These are phyloP conservation scores for Bos javanicus DNA, from an alignment of 2,113 vertebrate genomes.

Conservation along the genomic window DNA sequence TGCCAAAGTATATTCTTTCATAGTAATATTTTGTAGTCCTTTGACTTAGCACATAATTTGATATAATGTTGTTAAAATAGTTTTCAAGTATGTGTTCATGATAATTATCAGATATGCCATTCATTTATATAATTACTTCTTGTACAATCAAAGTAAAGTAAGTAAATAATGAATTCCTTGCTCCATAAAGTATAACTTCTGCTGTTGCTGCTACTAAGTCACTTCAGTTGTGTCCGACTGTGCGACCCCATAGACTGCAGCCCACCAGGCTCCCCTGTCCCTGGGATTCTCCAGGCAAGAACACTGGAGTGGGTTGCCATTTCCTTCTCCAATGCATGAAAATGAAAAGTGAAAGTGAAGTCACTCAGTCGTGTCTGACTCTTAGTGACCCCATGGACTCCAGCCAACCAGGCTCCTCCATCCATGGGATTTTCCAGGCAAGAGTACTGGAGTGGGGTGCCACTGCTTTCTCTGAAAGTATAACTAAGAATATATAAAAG, in stretches of 20 bases:
- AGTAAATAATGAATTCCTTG: not conserved
- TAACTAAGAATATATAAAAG: not conserved
- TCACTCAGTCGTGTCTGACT: no score
- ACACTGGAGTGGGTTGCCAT: no score
- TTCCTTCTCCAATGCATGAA: no score
- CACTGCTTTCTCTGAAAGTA: not conserved
- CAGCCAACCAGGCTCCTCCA: no score
- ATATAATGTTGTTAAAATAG: not conserved
- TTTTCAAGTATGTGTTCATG: not conserved
- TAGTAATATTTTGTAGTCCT: not conserved
- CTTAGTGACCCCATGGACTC: accelerated
- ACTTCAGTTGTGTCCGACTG: no score
- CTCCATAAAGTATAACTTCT: not conserved
- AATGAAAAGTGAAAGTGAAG: no score
- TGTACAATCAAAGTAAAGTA: not conserved
- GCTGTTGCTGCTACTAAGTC: no score
- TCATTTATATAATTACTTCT: not conserved
- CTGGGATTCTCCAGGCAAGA: no score
- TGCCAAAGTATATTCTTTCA: not conserved
- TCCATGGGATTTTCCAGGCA: no score
- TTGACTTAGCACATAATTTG: not conserved
- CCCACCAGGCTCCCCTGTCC: no score
- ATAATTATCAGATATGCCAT: not conserved
- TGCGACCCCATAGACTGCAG: no score
- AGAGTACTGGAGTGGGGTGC: no score